These are phyloP conservation scores for Zootoca vivipara DNA, from an alignment of 2,113 vertebrate genomes.

Conservation along the genomic window DNA sequence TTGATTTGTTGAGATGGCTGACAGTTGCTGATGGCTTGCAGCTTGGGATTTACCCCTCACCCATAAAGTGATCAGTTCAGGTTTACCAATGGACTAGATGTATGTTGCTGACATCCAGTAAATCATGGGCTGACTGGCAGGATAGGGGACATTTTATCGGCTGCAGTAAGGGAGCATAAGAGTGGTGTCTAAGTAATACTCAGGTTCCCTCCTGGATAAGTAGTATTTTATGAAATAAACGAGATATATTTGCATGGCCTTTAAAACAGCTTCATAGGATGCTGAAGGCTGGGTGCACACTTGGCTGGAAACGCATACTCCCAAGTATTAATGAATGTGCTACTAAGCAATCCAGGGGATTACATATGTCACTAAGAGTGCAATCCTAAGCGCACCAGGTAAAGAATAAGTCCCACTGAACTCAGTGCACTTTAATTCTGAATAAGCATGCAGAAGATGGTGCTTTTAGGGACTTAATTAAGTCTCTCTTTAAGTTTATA, in stretches of 20 bases:
- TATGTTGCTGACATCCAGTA: constrained; percentile 24
- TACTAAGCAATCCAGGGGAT: not conserved
- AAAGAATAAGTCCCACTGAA: not conserved
- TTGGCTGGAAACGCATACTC: not conserved
- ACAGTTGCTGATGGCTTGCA: constrained; percentile 81
- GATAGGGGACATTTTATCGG: not conserved
- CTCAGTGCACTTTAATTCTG: not conserved
- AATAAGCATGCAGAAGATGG: not conserved
- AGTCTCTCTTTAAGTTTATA: not conserved
- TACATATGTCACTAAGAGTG: not conserved
- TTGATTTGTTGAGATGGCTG: constrained; percentile 75
- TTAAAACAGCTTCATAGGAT: not conserved
- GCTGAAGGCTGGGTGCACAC: not conserved
- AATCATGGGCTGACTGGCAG: constrained; percentile 13
- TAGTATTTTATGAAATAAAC: not conserved
- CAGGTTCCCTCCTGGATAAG: not conserved
- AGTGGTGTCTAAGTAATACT: not conserved
- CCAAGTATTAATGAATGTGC: not conserved
- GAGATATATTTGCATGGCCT: not conserved
- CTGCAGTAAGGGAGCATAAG: not conserved
- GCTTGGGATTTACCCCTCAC: constrained; percentile 66
- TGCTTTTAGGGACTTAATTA: not conserved
- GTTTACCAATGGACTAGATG: not conserved
- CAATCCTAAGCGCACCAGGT: not conserved
- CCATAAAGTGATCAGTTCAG: not conserved